A percentile compares a stretch with the other conserved stretches of the same genome.
phyloP scores from a whole-genome alignment of 2,888 invertebrate genomes.

The Harpalus rufipes region DNA sequence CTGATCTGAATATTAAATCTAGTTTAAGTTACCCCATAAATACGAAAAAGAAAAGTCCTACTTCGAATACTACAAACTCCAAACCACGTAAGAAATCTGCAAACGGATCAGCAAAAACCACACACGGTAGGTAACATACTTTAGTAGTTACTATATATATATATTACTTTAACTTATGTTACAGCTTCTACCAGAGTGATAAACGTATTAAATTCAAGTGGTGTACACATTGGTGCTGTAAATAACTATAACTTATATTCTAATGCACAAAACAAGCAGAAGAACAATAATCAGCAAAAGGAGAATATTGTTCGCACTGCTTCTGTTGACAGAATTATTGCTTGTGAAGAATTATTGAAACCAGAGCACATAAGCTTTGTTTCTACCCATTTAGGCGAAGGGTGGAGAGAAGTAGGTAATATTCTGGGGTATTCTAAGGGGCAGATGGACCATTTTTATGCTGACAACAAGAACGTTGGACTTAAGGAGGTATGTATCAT shows the following conservation, averaged over 20 bases:
- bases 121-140: constrained; percentile 53
- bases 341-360: constrained; percentile 75
- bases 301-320: constrained; percentile 69
- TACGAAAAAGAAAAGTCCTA: constrained; percentile 13
- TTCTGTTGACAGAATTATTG: constrained; percentile 69
- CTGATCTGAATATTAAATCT: constrained; percentile 13
- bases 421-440: constrained; percentile 81
- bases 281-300: constrained; percentile 51
- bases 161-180: not conserved
- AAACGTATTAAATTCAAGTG: constrained; percentile 60
- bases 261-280: constrained; percentile 42
- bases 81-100: constrained; percentile 53
- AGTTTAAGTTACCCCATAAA: constrained; percentile 37
- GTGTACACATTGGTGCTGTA: constrained; percentile 62
- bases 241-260: constrained; percentile 58
- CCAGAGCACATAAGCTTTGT: constrained; percentile 80
- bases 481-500: constrained; percentile 79
- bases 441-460: constrained; percentile 81
- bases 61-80: constrained; percentile 22
- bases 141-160: not conserved
- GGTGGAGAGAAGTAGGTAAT: constrained; percentile 81
- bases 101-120: constrained; percentile 34
- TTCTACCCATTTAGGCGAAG: constrained; percentile 81
- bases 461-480: constrained; percentile 78
- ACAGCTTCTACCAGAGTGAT: constrained; percentile 57